These are phyloP conservation scores for Hydrolagus affinis DNA, from an alignment of 2,113 vertebrate genomes.

Conservation along the genomic window DNA sequence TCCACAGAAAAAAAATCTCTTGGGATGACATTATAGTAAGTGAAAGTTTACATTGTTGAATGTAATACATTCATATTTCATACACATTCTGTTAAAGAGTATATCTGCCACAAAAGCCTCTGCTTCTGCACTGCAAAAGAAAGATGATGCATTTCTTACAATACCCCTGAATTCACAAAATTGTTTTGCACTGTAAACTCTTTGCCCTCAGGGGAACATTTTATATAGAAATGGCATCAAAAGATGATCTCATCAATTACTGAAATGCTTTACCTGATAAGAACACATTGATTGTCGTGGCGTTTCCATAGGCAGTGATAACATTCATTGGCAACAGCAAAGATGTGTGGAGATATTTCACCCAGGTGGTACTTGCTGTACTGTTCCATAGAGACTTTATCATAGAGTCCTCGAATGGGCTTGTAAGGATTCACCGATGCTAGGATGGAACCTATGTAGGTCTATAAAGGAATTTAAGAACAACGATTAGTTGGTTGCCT, in stretches of 20 bases:
- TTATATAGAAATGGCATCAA: not conserved
- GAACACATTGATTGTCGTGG: slow-evolving; percentile 86
- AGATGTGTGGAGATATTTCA: slow-evolving; percentile 84
- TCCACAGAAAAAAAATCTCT: not conserved
- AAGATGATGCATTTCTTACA: not conserved
- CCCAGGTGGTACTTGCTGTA: slow-evolving; percentile 81
- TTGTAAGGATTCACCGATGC: slow-evolving; percentile 92
- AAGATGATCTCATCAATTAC: not conserved
- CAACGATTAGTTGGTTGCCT: not conserved
- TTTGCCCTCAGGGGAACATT: too few species aligned
- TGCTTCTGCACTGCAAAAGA: not conserved
- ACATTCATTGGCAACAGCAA: slow-evolving; percentile 88
- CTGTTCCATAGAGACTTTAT: slow-evolving; percentile 53
- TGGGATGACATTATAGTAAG: not conserved
- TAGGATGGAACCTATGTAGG: slow-evolving; percentile 91
- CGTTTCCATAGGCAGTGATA: slow-evolving; percentile 92
- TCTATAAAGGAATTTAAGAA: slow-evolving; percentile 55
- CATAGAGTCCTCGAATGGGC: slow-evolving; percentile 72
- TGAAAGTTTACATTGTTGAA: not conserved
- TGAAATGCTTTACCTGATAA: slow-evolving; percentile 74
- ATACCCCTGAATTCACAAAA: not conserved
- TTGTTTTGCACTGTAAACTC: too few species aligned
- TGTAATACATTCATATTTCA: not conserved
- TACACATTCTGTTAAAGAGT: not conserved
- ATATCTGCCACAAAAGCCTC: not conserved